A percentile compares a stretch with the other conserved stretches of the same genome.
Conservation (phyloP, 2,888 invertebrate species). For the Anodontia alba region DNA sequence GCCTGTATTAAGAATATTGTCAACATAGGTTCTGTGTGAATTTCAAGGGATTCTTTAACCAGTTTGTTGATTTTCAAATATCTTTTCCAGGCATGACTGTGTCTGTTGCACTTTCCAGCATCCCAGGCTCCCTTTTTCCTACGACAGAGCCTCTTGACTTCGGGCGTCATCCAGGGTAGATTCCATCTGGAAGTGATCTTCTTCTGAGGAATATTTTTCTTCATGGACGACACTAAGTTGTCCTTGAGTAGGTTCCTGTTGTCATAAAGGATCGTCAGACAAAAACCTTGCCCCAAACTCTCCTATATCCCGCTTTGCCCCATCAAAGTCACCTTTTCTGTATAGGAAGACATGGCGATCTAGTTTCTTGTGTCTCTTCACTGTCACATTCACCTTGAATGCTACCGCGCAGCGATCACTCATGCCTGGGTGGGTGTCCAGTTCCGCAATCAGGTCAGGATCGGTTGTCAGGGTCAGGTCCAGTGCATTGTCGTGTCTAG, state of each 20-base stretch:
- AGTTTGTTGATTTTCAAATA: conserved; percentile 23
- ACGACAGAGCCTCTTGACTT: conserved; percentile 30
- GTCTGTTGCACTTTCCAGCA: conserved; percentile 19
- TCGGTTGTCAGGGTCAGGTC: too few relatives aligned
- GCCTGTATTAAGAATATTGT: conserved; percentile 30
- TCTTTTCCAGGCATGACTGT: conserved; percentile 34
- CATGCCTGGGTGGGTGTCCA: too few relatives aligned
- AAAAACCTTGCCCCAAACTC: not conserved
- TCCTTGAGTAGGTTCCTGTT: not conserved
- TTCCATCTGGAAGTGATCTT: too few relatives aligned
- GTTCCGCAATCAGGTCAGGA: too few relatives aligned
- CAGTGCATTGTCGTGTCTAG: too few relatives aligned
- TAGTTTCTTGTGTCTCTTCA: too few relatives aligned
- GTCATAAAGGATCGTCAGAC: not conserved
- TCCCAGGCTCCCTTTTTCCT: conserved; percentile 38
- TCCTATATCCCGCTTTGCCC: not conserved
- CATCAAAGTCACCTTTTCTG: not conserved
- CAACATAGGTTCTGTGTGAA: conserved; percentile 21
- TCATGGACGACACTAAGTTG: not conserved
- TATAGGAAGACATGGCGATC: too few relatives aligned
- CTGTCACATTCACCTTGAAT: too few relatives aligned
- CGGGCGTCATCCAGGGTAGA: conserved; percentile 2
- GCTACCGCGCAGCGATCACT: too few relatives aligned
- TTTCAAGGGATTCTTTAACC: conserved; percentile 27
- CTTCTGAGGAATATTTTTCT: not conserved